Base-by-base conservation (phyloP, 2,113 vertebrate genomes). In the Cochlearius cochlearius region DNA sequence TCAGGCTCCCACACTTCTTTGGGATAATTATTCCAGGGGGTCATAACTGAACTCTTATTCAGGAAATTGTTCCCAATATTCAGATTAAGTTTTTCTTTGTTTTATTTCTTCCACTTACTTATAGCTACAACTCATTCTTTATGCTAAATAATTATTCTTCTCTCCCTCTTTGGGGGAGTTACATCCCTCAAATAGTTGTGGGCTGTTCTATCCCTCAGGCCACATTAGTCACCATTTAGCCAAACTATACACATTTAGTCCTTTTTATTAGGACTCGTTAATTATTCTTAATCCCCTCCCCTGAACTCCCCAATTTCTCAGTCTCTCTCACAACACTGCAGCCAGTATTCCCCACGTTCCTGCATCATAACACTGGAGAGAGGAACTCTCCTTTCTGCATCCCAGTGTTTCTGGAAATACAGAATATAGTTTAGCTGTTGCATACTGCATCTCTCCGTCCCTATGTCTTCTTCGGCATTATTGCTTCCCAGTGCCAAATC, bases 151-250 rank as follows among this genome's bases (percentile, higher is more conserved):
- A 92, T 73, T 52, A 17, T 88, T 82, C 21, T 89, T 72, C 62
- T 91, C 26, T 79, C 25, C 25, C 41, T 80, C 88, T 94, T 93
- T 55, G 41, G 1, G 12, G 53, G 86, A 92, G 75, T 66, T 63
- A 86, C 32, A 66, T 74, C 50, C 39, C 67, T 92, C 82, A 94
- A 58, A 86, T 71, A 52, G 84, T 47, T 86, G 67, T 66, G 75
- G 92, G 55, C 55, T 93, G 29, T 56, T 88, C 47, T 67, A 74
- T 95, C 82, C 88, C 96, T 88, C 21, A 90, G 78, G 92, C 55
- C 83, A 77, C 52, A 93, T 92, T 86, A 90, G 78, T 74, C 72
- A 92, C 66, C 82, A 84, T 77, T 96, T 93, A 96, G 92, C n/a
- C 58, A 90, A 93, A 94, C 63, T 62, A 71, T 18, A 80, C 41